These are phyloP conservation scores for Mylabris phalerata DNA, from an alignment of 1,140 invertebrate genomes.

Conservation along the genomic window DNA sequence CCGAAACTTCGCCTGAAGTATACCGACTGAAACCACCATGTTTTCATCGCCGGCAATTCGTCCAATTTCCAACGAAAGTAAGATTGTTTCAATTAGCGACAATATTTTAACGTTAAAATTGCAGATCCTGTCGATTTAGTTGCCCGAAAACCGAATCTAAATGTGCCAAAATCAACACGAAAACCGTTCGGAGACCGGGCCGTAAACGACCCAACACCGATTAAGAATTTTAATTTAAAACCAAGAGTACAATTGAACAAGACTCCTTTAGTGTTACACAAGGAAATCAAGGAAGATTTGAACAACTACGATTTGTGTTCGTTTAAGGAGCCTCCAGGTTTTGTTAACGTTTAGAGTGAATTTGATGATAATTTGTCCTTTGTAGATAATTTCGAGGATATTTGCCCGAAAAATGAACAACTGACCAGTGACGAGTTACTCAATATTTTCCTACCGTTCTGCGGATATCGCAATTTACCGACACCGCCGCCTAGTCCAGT, in stretches of 20 bases:
- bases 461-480: neutral
- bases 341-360: slow-evolving; percentile 3
- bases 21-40: neutral
- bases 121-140: neutral
- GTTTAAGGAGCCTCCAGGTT: neutral
- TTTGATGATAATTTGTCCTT: neutral
- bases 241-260: slow-evolving; percentile 6
- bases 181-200: slow-evolving; percentile 23
- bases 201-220: slow-evolving; percentile 20
- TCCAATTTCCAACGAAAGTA: slow-evolving; percentile 22
- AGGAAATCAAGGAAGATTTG: slow-evolving; percentile 1
- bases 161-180: slow-evolving; percentile 4
- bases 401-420: neutral
- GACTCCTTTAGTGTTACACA: neutral
- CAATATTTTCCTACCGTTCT: slow-evolving; percentile 10
- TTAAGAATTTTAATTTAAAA: slow-evolving; percentile 13
- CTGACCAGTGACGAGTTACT: slow-evolving; percentile 4
- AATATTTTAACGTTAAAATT: slow-evolving; percentile 14
- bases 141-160: slow-evolving; percentile 14
- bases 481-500: slow-evolving; percentile 5
- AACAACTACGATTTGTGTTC: slow-evolving; percentile 4
- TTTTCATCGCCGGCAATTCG: slow-evolving; percentile 24
- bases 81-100: slow-evolving; percentile 6
- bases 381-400: slow-evolving; percentile 5
- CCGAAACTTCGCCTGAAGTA: too few species aligned